phyloP scores from a whole-genome alignment of 2,888 invertebrate genomes.

The Lasioglossum figueresi region DNA sequence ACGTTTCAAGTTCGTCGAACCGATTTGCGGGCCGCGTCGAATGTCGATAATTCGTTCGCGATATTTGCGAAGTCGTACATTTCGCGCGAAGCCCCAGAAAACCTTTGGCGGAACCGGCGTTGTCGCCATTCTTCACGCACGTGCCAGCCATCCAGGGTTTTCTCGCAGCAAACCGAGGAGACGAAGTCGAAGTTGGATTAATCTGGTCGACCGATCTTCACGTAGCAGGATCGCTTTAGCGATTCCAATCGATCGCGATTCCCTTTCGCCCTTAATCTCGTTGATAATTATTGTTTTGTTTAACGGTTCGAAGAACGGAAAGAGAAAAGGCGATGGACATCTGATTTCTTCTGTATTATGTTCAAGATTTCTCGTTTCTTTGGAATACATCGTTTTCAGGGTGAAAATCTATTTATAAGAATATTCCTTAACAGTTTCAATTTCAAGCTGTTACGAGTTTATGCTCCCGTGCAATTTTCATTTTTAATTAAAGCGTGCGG shows the following conservation, averaged over 20 bases:
- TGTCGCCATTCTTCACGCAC: slow-evolving; percentile 60
- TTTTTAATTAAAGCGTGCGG: slow-evolving; percentile 7
- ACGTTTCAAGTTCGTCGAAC: not conserved
- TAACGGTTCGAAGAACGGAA: not conserved
- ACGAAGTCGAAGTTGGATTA: slow-evolving; percentile 55
- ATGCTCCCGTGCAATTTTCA: not conserved
- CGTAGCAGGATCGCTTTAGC: slow-evolving; percentile 54
- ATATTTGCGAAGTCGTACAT: slow-evolving; percentile 63
- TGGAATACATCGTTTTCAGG: not conserved
- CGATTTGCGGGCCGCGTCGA: not conserved
- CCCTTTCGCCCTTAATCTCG: slow-evolving; percentile 21
- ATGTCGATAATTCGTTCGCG: slow-evolving; percentile 17
- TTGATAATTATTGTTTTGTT: slow-evolving; percentile 8
- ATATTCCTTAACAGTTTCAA: not conserved
- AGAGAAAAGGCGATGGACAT: too few relatives aligned
- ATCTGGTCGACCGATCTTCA: slow-evolving; percentile 66
- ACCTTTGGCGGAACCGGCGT: slow-evolving; percentile 45
- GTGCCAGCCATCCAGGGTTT: slow-evolving; percentile 51
- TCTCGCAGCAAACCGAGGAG: slow-evolving; percentile 41
- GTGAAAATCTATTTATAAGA: not conserved
- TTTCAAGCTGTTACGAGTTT: not conserved
- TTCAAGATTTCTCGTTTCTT: not conserved
- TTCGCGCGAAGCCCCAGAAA: slow-evolving; percentile 59
- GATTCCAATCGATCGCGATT: slow-evolving; percentile 69
- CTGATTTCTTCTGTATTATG: too few relatives aligned